Conservation (phyloP, 2,797 vertebrate genomes). For the Helicolenus hilgendorfi region DNA sequence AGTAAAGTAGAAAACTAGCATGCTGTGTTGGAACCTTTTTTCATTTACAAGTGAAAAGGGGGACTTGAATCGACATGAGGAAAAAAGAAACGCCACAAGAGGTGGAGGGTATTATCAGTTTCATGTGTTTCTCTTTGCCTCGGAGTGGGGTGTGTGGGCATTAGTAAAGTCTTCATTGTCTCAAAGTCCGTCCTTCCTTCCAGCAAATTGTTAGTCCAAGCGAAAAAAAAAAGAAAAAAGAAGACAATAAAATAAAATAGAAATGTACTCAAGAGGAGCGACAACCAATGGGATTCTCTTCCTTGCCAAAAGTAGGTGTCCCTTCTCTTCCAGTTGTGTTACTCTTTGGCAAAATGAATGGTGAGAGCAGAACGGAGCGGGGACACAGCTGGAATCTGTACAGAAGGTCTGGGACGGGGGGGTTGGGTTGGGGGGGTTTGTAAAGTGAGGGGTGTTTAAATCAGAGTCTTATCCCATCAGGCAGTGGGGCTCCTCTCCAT, state of each 20-base stretch:
- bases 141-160: constrained; percentile 55
- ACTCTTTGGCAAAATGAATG: constrained; percentile 91
- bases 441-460: constrained; percentile 63
- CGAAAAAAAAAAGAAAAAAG: constrained; percentile 27
- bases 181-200: constrained; percentile 65
- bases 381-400: constrained; percentile 79
- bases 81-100: constrained; percentile 43
- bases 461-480: constrained; percentile 85
- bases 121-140: constrained; percentile 71
- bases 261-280: constrained; percentile 69
- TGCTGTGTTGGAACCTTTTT: constrained; percentile 75
- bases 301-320: constrained; percentile 74
- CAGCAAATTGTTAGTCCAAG: constrained; percentile 85
- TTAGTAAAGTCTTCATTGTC: constrained; percentile 85
- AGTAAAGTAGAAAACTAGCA: constrained; percentile 86
- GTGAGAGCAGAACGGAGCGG: constrained; percentile 77
- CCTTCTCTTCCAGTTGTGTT: constrained; percentile 81
- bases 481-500: constrained; percentile 71
- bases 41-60: constrained; percentile 81
- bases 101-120: constrained; percentile 52
- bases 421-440: constrained; percentile 18
- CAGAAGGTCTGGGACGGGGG: constrained; percentile 76
- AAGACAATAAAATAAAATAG: constrained; percentile 3
- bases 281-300: constrained; percentile 70
- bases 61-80: constrained; percentile 43